Evolutionary conservation across 2,113 vertebrate genomes (phyloP), one percentile per base, ranked within the genome.

Genomic region (Phalacrocorax carbo): DNA sequence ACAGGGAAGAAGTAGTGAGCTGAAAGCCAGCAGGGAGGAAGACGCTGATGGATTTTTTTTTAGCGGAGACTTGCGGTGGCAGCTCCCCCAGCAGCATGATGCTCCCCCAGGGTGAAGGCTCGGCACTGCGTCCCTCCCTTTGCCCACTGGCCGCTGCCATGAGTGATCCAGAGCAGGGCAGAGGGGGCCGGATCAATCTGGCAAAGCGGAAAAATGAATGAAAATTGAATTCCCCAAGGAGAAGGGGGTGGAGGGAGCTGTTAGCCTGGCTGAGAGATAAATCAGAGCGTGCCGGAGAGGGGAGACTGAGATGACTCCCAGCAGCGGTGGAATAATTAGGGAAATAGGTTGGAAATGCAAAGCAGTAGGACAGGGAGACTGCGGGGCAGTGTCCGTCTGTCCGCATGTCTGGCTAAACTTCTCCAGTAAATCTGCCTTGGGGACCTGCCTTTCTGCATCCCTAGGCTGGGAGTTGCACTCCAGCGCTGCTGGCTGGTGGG

Each of bases 181-280:
- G 94, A 96, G 93, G 97, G 96, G 98, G 93, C 95, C 57, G 96
- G 93, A 97, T 97, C 98, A 98, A 98, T 98, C 98, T 95, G 96
- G 95, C 93, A 96, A 94, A 86, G 97, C 95, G 95, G 97, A 98
- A 98, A 98, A 98, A 98, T 98, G 98, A 98, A 98, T 98, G 98
- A 98, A 98, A 98, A 98, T 98, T 98, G 93, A 97, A 98, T 98
- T 98, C 98, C 97, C 96, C 1, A 8, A 72, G 96, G 97, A 97
- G 96, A 91, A 93, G 58, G 95, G 75, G 84, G 48, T 57, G 94
- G 81, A 22, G 93, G 95, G 95, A 98, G 96, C 96, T 97, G 95
- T 96, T 98, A 97, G 94, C 95, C 91, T 73, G 76, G 96, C 97
- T 96, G 97, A 97, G 95, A 97, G 98, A 98, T 98, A 98, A 98